These are phyloP conservation scores for Flexamia atlantica DNA, from an alignment of 2,888 invertebrate genomes.

Conservation along the genomic window DNA sequence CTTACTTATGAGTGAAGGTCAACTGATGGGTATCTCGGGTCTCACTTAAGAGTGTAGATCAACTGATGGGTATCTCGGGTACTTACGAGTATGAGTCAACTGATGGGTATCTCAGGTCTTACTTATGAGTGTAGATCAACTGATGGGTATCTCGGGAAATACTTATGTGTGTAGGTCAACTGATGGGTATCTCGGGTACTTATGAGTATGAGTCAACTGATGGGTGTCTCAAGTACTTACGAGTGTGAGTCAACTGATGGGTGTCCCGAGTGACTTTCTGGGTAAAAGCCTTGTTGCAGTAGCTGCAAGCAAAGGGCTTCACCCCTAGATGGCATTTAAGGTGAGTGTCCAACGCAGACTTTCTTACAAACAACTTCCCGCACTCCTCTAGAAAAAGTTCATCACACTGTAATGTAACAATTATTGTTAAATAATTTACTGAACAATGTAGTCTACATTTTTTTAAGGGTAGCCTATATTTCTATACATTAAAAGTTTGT, in stretches of 20 bases:
- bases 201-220: slow-evolving; percentile 74
- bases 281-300: slow-evolving; percentile 75
- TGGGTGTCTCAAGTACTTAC: slow-evolving; percentile 73
- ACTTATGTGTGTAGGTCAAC: slow-evolving; percentile 73
- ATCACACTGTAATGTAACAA: no score
- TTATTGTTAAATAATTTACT: no score
- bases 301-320: slow-evolving; percentile 74
- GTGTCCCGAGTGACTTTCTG: slow-evolving; percentile 74
- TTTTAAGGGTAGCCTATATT: no score
- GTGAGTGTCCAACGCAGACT: slow-evolving; percentile 74
- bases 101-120: no score
- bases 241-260: slow-evolving; percentile 75
- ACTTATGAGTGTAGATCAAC: no score
- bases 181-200: slow-evolving; percentile 74
- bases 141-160: no score
- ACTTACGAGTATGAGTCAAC: no score
- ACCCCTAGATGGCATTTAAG: slow-evolving; percentile 75
- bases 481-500: no score
- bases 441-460: no score
- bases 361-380: slow-evolving; percentile 66
- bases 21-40: no score
- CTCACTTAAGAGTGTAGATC: slow-evolving; percentile 72
- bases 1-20: no score
- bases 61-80: slow-evolving; percentile 74
- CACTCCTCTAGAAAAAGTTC: slow-evolving; percentile 63